A percentile compares a stretch with the other conserved stretches of the same genome.
Evolutionary conservation across 2,888 invertebrate genomes (phyloP).

Genomic region (Strigamia crassipes): DNA sequence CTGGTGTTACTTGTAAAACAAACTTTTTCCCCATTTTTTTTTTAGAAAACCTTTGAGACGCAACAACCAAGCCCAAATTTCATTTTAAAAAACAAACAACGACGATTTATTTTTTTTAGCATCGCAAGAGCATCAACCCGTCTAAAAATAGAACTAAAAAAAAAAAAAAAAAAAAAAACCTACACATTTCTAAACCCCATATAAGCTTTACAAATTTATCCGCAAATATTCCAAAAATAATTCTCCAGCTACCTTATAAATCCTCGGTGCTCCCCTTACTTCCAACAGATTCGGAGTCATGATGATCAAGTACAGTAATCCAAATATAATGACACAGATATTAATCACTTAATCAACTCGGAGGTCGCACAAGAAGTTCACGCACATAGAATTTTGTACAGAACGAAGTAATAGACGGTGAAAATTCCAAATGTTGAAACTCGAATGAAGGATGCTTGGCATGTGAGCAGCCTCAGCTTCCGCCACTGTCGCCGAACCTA

Average conservation of each 20-base stretch:
- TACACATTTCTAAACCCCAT: neutral
- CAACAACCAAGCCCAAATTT: slow-evolving; percentile 9
- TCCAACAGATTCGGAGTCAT: neutral
- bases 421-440: neutral
- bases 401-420: neutral
- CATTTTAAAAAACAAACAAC: neutral
- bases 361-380: neutral
- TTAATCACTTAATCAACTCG: slow-evolving; percentile 1
- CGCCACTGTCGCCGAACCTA: slow-evolving; percentile 35
- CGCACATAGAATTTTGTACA: neutral
- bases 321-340: neutral
- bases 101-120: too few species aligned
- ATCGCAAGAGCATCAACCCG: neutral
- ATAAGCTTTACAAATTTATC: neutral
- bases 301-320: slow-evolving; percentile 4
- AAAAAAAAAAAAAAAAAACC: neutral
- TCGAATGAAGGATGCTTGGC: slow-evolving; percentile 31
- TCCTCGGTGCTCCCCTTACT: neutral
- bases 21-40: neutral
- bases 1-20: neutral
- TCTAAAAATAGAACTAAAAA: neutral
- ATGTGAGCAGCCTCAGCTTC: slow-evolving; percentile 33
- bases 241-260: neutral
- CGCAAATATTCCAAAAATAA: slow-evolving; percentile 15
- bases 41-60: neutral